Conservation (phyloP, 2,888 invertebrate genomes). For the Pimpla rufipes region DNA sequence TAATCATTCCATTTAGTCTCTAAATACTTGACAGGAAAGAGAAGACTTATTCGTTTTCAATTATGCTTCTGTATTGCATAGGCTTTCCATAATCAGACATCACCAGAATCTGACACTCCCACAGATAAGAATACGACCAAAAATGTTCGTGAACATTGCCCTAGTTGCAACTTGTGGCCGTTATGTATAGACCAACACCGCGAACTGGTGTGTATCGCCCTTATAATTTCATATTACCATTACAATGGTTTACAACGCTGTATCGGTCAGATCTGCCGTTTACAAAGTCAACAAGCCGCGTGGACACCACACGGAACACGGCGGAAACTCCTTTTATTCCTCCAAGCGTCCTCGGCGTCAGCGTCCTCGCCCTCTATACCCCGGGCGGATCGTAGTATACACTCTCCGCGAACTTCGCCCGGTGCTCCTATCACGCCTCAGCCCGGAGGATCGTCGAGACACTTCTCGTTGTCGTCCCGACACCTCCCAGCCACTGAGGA, state of each 20-base stretch:
- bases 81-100: too few species aligned
- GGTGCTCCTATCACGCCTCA: slow-evolving; percentile 30
- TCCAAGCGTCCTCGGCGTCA: slow-evolving; percentile 31
- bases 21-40: background rate
- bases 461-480: slow-evolving; percentile 73
- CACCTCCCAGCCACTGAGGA: slow-evolving; percentile 78
- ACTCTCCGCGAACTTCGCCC: slow-evolving; percentile 21
- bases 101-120: too few species aligned
- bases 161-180: slow-evolving; percentile 58
- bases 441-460: slow-evolving; percentile 43
- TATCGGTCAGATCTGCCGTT: slow-evolving; percentile 78
- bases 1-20: background rate
- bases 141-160: slow-evolving; percentile 44
- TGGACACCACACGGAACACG: slow-evolving; percentile 24
- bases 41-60: too few species aligned
- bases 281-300: slow-evolving; percentile 52
- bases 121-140: too few species aligned
- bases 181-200: slow-evolving; percentile 71
- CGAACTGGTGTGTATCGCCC: slow-evolving; percentile 40
- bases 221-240: slow-evolving; percentile 79
- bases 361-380: slow-evolving; percentile 25
- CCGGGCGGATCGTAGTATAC: slow-evolving; percentile 30
- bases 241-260: slow-evolving; percentile 82
- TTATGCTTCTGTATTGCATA: too few species aligned
- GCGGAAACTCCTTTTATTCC: slow-evolving; percentile 46